phyloP scores from a whole-genome alignment of 1,140 invertebrate species.

The Brachionus asplanchnoidis region DNA sequence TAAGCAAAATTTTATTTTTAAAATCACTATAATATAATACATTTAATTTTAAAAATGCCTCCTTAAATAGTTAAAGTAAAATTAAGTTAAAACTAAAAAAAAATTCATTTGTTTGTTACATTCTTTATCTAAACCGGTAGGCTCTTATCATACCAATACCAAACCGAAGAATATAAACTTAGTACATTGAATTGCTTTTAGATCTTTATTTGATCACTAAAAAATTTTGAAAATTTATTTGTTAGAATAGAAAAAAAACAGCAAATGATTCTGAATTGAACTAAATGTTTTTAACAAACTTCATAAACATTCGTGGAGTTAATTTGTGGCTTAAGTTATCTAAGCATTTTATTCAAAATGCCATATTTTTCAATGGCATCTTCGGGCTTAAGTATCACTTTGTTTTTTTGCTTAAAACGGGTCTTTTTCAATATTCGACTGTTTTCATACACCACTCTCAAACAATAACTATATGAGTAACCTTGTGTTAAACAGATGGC shows the following conservation, averaged over 20 bases:
- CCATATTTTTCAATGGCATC: background rate
- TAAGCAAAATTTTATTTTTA: too few relatives aligned
- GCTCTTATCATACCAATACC: background rate
- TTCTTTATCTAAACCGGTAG: background rate
- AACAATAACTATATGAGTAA: background rate
- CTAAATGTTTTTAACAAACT: background rate
- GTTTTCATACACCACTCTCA: constrained; percentile 6
- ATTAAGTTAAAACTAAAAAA: background rate
- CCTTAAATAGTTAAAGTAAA: background rate
- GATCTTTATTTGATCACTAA: background rate
- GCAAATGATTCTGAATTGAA: background rate
- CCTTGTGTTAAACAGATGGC: background rate
- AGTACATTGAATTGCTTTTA: background rate
- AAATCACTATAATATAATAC: too few relatives aligned
- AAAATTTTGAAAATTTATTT: background rate
- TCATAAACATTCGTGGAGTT: background rate
- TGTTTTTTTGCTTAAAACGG: background rate
- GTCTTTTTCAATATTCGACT: background rate
- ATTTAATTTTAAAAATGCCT: too few relatives aligned
- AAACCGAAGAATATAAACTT: background rate
- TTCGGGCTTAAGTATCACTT: background rate
- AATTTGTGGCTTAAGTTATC: background rate
- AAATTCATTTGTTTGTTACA: too few relatives aligned
- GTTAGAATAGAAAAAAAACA: background rate
- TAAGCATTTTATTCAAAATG: background rate